phyloP scores from a whole-genome alignment of 2,888 invertebrate species.

The Branchipolynoe longqiensis region DNA sequence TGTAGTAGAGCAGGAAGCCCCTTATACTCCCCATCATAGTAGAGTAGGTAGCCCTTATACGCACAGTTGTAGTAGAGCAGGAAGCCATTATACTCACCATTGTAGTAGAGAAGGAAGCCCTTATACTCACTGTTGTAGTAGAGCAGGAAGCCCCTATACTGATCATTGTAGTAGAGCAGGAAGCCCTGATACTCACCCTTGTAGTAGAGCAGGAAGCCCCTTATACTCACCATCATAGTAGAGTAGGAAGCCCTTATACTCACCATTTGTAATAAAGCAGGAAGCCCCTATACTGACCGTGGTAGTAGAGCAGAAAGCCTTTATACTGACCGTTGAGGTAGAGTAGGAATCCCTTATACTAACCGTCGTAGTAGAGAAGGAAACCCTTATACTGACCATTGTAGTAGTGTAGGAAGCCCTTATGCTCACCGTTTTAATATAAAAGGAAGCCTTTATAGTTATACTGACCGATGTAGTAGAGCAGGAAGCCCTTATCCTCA shows the following conservation, averaged over 20 bases:
- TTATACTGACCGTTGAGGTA: not conserved
- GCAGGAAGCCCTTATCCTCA: too few species aligned
- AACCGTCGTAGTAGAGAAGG: too few species aligned
- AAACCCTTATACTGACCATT: not conserved
- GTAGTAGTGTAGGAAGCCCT: not conserved
- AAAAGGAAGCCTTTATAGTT: not conserved
- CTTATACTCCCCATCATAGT: not conserved
- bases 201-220: not conserved
- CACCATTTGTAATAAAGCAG: not conserved
- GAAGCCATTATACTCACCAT: not conserved
- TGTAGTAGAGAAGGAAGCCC: not conserved
- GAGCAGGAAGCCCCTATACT: not conserved
- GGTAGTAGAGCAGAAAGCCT: not conserved
- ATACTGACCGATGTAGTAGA: too few species aligned
- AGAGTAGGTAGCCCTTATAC: not conserved
- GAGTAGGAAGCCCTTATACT: too few species aligned
- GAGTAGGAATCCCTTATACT: not conserved
- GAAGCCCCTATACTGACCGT: not conserved
- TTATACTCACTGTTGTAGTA: not conserved
- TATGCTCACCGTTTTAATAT: not conserved
- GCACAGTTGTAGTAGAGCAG: not conserved
- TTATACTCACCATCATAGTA: too few species aligned
- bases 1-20: not conserved
- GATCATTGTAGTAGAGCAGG: not conserved
- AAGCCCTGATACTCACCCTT: not conserved